Conservation (phyloP, 2,888 invertebrate genomes). For the Oscheius sp. region DNA sequence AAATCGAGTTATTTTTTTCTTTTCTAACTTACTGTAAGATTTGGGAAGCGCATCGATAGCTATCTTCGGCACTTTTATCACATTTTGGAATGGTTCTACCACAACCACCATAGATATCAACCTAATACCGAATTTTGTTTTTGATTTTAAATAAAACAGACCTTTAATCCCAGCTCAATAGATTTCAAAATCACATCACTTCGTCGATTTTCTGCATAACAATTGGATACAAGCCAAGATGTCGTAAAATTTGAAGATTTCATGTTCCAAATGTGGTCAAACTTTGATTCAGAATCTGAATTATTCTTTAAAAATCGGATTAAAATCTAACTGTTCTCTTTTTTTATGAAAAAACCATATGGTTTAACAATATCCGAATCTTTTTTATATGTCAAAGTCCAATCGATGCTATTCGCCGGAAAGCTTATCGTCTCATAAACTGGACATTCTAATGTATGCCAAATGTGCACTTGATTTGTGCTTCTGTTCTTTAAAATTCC, state of each 20-base stretch:
- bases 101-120: too few species aligned
- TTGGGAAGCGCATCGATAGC: too few species aligned
- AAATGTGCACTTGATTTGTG: background rate
- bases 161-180: background rate
- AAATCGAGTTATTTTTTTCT: too few species aligned
- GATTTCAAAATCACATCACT: slow-evolving; percentile 40
- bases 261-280: slow-evolving; percentile 27
- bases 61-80: too few species aligned
- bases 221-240: slow-evolving; percentile 49
- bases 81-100: too few species aligned
- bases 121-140: too few species aligned
- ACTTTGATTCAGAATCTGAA: background rate
- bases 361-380: too few species aligned
- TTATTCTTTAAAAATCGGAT: too few species aligned
- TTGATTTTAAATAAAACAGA: too few species aligned
- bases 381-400: too few species aligned
- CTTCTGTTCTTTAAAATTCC: background rate
- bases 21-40: too few species aligned
- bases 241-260: slow-evolving; percentile 34
- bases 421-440: slow-evolving; percentile 15
- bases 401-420: background rate
- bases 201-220: slow-evolving; percentile 40
- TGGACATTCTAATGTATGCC: slow-evolving; percentile 12
- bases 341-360: slow-evolving; percentile 41
- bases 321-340: too few species aligned